Base-by-base conservation (phyloP, 1,140 invertebrate genomes). In the Argopecten irradians region DNA sequence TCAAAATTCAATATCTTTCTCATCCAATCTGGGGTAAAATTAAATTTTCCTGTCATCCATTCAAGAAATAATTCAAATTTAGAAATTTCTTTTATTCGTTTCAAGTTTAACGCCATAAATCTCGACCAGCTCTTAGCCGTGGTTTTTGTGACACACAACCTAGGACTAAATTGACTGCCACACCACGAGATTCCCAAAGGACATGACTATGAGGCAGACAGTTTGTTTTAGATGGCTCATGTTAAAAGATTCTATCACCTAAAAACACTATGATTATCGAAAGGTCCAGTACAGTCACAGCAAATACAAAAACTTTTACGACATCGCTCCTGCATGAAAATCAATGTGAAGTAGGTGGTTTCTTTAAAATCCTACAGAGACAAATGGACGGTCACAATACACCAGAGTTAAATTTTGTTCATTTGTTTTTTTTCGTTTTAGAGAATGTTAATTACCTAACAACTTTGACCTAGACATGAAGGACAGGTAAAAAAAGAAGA, bases 141-240 rank as follows among this genome's bases (percentile, higher is more conserved):
- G 55, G 22, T 19, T 71, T 71, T 71, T 71, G 55, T 71, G 55
- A 71, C 55, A 71, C 55, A 71, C 55, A 71, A 71, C 55, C 55
- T 71, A 0, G n/a, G n/a, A n/a, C 55, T 71, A 71, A 71, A 71
- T 71, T 71, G 55, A 71, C 55, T 71, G 16, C 11, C 55, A 71
- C 55, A 71, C 55, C 55, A 71, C 5, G 22, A 28, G 28, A 28
- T 8, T n/a, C 55, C 55, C 55, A 71, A 28, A 71, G 28, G 55
- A 16, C 55, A 1, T 71, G n/a, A 16, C n/a, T 28, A 71, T 28
- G 55, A 28, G 28, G 55, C 55, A 71, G 22, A 71, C 55, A n/a
- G 55, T 71, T 71, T 71, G 55, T 71, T 71, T 71, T 71, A 71
- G 55, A 71, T 71, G 55, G 22, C 16, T 71, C 22, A n/a, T 71